Base-by-base conservation (phyloP, 2,888 invertebrate genomes). In the Fissipunctia ypsillon region DNA sequence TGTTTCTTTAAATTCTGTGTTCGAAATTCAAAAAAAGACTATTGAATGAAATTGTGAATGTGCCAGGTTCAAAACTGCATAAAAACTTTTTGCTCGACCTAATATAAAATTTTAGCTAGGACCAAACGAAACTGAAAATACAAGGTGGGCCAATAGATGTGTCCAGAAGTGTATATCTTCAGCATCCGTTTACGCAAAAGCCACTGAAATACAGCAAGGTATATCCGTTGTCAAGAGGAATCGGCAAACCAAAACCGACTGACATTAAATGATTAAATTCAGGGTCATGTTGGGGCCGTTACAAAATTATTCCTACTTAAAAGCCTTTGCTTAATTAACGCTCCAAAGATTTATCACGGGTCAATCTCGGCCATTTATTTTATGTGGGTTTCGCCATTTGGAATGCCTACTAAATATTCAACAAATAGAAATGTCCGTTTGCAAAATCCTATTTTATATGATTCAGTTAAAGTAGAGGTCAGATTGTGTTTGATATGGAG, bases 331-430 rank as follows among this genome's bases (percentile, higher is more conserved):
- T 83, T 87, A 85, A 87, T 89, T 89, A 89, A 86, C 89, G 87
- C 87, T 81, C 77, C 74, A 75, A 85, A 81, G 81, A 84, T 85
- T 87, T 89, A 89, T 89, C 87, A 83, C 68, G 81, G 87, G 82
- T 80, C 87, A 79, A 88, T 89, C 87, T 89, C 66, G 45, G 65
- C 77, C 85, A 80, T 85, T 83, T 81, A 89, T 88, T 86, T 86
- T 73, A 78, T 84, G 82, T 83, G 82, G 85, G 78, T 76, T 83
- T 65, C 67, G 70, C 76, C 80, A 86, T 84, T 82, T 85, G 66
- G 66, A 81, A 78, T 74, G 65, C 81, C 73, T 78, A 71, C 73
- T 80, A 79, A 87, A 80, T 80, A 81, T 85, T 81, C 76, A 83
- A 74, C 85, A 84, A 87, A 81, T 84, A 87, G 75, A 83, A 78